These are phyloP conservation scores for Norana najaformis DNA, from an alignment of 2,888 invertebrate genomes.

Conservation along the genomic window DNA sequence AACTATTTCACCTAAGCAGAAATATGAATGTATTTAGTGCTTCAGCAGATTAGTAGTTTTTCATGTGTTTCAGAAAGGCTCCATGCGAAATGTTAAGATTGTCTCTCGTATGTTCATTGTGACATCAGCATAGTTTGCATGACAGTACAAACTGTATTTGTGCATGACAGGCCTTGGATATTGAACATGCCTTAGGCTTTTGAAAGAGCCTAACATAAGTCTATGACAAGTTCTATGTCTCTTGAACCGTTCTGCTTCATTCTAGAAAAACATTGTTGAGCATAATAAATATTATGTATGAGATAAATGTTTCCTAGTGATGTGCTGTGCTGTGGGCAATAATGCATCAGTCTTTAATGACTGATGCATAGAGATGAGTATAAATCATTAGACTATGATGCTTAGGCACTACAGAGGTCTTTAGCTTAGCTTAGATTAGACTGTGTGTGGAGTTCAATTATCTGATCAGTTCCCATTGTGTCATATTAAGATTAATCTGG, in stretches of 20 bases:
- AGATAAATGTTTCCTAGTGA: neutral
- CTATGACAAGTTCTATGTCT: neutral
- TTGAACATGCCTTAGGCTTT: constrained; percentile 8
- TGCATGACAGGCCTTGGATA: neutral
- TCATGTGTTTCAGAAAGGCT: neutral
- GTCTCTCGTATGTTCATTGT: neutral
- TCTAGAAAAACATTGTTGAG: neutral
- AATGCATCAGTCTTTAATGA: too few relatives aligned
- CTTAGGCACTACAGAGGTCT: too few relatives aligned
- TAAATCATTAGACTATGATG: too few relatives aligned
- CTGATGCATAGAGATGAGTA: too few relatives aligned
- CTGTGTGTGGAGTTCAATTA: too few relatives aligned
- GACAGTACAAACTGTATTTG: neutral
- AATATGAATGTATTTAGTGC: neutral
- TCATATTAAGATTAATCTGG: too few relatives aligned
- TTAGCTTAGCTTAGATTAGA: too few relatives aligned
- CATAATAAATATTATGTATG: neutral
- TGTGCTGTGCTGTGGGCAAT: neutral
- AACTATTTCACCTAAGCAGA: neutral
- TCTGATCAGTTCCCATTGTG: too few relatives aligned
- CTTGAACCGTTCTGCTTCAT: neutral
- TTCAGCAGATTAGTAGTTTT: constrained; percentile 2
- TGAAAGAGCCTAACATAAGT: neutral
- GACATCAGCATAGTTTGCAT: constrained; percentile 7
- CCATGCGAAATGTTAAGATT: neutral